Percentiles rank a stretch among this genome's conserved stretches.
Conservation (phyloP, 2,888 invertebrate species). For the Netelia melanura region DNA sequence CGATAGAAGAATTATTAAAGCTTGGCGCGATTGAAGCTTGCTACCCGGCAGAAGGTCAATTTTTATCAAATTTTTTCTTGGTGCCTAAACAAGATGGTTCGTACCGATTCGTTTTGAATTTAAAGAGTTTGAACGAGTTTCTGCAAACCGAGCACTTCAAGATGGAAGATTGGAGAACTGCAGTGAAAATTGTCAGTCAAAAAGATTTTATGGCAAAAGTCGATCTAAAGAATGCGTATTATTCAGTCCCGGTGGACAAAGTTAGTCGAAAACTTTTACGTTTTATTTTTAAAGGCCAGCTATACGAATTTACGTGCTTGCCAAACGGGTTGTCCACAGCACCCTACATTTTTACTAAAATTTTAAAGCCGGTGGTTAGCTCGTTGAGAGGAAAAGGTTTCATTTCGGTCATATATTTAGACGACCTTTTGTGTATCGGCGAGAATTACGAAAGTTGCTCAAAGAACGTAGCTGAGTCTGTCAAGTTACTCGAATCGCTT, state of each 20-base stretch:
- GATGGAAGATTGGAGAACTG: constrained; percentile 67
- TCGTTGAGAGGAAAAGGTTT: constrained; percentile 33
- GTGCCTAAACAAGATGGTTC: constrained; percentile 19
- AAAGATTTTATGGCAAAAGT: constrained; percentile 66
- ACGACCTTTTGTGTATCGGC: constrained; percentile 50
- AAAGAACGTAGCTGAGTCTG: constrained; percentile 33
- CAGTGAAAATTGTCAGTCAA: constrained; percentile 52
- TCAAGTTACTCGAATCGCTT: constrained; percentile 39
- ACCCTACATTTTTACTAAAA: constrained; percentile 74
- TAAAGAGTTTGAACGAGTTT: constrained; percentile 57
- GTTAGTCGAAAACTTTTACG: constrained; percentile 70
- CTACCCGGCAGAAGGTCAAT: constrained; percentile 35
- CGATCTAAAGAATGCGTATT: constrained; percentile 68
- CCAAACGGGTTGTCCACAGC: constrained; percentile 74
- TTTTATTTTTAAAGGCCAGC: constrained; percentile 67
- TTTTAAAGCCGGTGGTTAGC: constrained; percentile 60
- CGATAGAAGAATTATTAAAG: constrained; percentile 46
- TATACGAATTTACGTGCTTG: constrained; percentile 72
- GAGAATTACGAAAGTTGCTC: constrained; percentile 36
- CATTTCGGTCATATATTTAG: constrained; percentile 39
- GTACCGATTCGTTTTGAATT: constrained; percentile 58
- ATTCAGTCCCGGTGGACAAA: constrained; percentile 69
- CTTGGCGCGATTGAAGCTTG: constrained; percentile 42
- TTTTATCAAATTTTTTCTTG: constrained; percentile 65
- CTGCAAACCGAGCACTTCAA: constrained; percentile 65